These are phyloP conservation scores for Lagria hirta DNA, from an alignment of 2,888 invertebrate genomes.

Conservation along the genomic window DNA sequence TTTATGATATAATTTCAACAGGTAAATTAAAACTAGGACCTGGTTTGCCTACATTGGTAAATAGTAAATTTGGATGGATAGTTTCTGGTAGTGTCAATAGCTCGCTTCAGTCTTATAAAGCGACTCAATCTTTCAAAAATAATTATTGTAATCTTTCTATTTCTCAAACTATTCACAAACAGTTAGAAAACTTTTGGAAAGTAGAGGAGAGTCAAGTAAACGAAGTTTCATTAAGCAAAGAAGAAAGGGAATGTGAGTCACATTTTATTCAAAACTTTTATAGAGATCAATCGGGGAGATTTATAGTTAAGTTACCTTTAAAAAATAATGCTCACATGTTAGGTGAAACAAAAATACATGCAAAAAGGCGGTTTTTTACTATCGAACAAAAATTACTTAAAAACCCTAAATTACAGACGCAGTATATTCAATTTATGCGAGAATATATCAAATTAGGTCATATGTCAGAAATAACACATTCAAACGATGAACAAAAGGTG, in stretches of 20 bases:
- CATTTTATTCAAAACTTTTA: too few relatives aligned
- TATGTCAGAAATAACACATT: constrained; percentile 15
- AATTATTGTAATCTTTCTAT: constrained; percentile 1
- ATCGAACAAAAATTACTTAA: constrained; percentile 12
- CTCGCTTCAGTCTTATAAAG: constrained; percentile 1
- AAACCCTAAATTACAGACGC: background rate
- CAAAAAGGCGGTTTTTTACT: constrained; percentile 4
- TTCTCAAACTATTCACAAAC: constrained; percentile 4
- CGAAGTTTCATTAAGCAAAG: too few relatives aligned
- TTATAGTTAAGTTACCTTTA: constrained; percentile 10
- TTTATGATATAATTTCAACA: constrained; percentile 7
- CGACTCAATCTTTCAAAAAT: background rate
- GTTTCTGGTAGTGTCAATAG: constrained; percentile 20
- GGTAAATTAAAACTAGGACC: constrained; percentile 9
- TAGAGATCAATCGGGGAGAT: too few relatives aligned
- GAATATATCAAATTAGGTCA: constrained; percentile 27
- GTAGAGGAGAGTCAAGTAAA: constrained; percentile 31
- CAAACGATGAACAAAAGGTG: constrained; percentile 6
- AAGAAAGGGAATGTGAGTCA: too few relatives aligned
- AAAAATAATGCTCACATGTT: constrained; percentile 1
- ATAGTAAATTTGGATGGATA: constrained; percentile 38
- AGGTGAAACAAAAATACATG: constrained; percentile 10
- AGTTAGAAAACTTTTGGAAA: constrained; percentile 30
- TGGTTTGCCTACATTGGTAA: constrained; percentile 19
- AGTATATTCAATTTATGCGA: constrained; percentile 25